Evolutionary conservation across 2,888 invertebrate genomes (phyloP).

Genomic region (Eumerus sabulonum): DNA sequence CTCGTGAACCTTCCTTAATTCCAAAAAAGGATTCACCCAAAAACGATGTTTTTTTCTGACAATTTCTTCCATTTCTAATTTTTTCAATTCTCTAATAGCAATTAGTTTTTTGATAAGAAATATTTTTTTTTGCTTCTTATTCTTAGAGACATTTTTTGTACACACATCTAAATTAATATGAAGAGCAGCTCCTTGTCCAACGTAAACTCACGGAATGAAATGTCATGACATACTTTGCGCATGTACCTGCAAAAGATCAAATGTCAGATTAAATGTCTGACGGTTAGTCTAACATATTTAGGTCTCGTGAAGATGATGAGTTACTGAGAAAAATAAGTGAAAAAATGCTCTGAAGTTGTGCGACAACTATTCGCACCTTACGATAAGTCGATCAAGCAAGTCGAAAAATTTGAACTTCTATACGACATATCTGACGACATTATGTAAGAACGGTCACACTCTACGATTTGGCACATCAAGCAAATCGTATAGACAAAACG

Average conservation of each 20-base stretch:
- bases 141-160: too few relatives aligned
- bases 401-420: too few relatives aligned
- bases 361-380: too few relatives aligned
- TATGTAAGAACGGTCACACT: too few relatives aligned
- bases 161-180: background rate
- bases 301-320: too few relatives aligned
- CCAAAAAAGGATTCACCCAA: conserved; percentile 5
- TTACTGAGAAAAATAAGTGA: too few relatives aligned
- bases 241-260: background rate
- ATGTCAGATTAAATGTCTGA: conserved; percentile 2
- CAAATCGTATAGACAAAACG: too few relatives aligned
- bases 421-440: too few relatives aligned
- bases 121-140: too few relatives aligned
- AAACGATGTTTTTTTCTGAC: background rate
- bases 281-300: background rate
- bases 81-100: background rate
- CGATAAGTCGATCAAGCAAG: too few relatives aligned
- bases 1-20: background rate
- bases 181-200: background rate
- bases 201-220: background rate
- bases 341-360: too few relatives aligned
- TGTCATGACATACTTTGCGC: background rate
- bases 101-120: background rate
- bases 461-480: too few relatives aligned
- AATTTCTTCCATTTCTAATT: conserved; percentile 2